These are phyloP conservation scores for Tapera naevia DNA, from an alignment of 2,797 vertebrate species.

Conservation along the genomic window DNA sequence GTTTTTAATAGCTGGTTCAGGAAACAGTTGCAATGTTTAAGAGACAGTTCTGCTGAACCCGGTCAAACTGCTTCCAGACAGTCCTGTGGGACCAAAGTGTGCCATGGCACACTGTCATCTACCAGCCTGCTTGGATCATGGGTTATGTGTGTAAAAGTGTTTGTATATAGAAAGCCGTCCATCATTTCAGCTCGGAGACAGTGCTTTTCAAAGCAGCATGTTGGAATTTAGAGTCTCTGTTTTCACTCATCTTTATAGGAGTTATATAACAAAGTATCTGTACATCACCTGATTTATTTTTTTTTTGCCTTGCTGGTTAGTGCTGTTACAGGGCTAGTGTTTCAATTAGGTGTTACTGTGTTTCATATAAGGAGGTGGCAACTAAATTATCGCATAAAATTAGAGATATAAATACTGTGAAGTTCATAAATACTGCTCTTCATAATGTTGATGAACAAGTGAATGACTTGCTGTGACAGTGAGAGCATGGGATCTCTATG, in stretches of 20 bases:
- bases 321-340: neutral
- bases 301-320: neutral
- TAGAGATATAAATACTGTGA: neutral
- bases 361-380: neutral
- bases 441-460: neutral
- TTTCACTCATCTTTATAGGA: neutral
- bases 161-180: neutral
- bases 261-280: neutral
- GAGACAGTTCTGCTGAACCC: neutral
- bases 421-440: neutral
- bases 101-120: neutral
- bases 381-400: neutral
- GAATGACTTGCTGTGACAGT: neutral
- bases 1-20: neutral
- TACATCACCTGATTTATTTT: neutral
- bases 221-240: neutral
- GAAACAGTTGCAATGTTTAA: neutral
- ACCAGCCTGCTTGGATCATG: neutral
- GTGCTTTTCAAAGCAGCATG: neutral
- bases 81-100: neutral
- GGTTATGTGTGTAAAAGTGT: accelerated
- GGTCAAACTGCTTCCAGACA: neutral
- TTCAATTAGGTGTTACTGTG: neutral
- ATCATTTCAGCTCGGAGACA: neutral
- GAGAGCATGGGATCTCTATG: neutral